Percentiles rank a stretch among this genome's conserved stretches.
Conservation (phyloP, 1,140 invertebrate genomes). For the Doryteuthis pealeii region DNA sequence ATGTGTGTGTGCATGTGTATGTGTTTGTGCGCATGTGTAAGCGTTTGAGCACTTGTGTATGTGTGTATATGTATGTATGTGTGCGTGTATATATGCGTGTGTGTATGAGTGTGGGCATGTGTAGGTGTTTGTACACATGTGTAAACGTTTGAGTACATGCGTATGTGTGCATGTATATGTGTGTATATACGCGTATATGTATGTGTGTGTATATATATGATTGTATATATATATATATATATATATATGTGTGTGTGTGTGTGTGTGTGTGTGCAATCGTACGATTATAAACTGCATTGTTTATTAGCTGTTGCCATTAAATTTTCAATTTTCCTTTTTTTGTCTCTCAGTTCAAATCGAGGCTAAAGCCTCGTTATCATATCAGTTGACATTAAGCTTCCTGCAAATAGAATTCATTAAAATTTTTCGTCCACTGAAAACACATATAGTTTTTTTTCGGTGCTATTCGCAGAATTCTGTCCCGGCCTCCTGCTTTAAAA, state of each 20-base stretch:
- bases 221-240: background rate
- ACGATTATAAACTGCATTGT: background rate
- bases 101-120: background rate
- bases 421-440: too few relatives aligned
- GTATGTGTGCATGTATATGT: background rate
- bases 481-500: too few relatives aligned
- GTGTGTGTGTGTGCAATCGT: background rate
- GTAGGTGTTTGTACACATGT: background rate
- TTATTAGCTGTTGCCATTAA: background rate
- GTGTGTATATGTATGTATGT: background rate
- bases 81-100: background rate
- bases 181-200: background rate
- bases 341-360: too few relatives aligned
- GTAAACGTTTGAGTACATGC: background rate
- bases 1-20: background rate
- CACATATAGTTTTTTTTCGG: too few relatives aligned
- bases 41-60: background rate
- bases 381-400: too few relatives aligned
- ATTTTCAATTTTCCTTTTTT: too few relatives aligned
- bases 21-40: background rate
- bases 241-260: background rate
- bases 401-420: too few relatives aligned
- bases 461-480: too few relatives aligned
- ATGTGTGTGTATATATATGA: background rate
- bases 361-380: too few relatives aligned